Percentiles rank a stretch among this genome's conserved stretches.
Evolutionary conservation across 2,797 vertebrate species (phyloP).

Genomic region (Pelobates cultripes): DNA sequence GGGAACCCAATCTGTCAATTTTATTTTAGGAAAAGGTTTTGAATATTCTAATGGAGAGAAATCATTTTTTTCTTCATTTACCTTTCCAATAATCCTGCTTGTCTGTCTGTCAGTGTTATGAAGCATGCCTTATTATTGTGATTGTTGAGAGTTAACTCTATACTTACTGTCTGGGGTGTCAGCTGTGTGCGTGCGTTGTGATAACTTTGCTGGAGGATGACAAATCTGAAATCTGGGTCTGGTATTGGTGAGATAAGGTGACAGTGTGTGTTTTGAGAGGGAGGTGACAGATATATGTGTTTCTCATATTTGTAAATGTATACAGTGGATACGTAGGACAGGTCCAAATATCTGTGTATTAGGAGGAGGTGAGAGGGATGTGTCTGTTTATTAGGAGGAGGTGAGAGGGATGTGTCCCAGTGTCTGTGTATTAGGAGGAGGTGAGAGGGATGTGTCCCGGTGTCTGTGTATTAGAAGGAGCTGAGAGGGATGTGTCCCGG

Average conservation of each 20-base stretch:
- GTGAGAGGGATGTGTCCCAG: neutral
- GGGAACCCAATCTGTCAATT: no score
- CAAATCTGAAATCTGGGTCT: neutral
- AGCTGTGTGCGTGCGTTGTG: no score
- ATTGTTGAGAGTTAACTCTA: no score
- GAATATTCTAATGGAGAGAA: no score
- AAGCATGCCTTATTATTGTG: no score
- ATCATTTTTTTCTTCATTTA: no score
- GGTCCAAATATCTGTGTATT: constrained; percentile 2
- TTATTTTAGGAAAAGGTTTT: no score
- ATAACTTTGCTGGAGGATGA: neutral
- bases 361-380: neutral
- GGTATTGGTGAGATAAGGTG: neutral
- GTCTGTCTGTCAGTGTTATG: no score
- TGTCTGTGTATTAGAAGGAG: neutral
- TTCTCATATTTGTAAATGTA: no score
- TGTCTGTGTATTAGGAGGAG: constrained; percentile 29
- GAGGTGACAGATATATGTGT: constrained; percentile 3
- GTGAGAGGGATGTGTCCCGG: constrained; percentile 14
- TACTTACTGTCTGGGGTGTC: no score
- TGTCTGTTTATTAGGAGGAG: neutral
- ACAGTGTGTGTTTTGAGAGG: neutral
- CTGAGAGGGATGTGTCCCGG: neutral
- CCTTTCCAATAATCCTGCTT: no score
- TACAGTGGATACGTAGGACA: no score